Percentiles rank a stretch among this genome's conserved stretches.
Evolutionary conservation across 2,797 vertebrate species (phyloP).

Genomic region (Liparis tanakae): DNA sequence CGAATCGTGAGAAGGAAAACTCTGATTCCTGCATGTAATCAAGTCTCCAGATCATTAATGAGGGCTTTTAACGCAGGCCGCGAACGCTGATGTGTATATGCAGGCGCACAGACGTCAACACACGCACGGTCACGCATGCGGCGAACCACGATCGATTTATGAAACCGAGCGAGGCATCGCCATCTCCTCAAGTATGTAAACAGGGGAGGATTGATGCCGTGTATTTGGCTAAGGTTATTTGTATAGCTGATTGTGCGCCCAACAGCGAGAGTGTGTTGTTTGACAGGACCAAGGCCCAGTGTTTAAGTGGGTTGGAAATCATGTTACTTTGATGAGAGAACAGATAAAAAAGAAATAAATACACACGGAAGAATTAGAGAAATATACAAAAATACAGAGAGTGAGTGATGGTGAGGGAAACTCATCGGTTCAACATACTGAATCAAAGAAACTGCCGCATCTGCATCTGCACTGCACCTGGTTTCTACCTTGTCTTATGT

Average conservation of each 20-base stretch:
- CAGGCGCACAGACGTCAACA: slow-evolving; percentile 30
- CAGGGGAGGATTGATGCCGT: not conserved
- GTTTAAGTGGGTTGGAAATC: slow-evolving; percentile 38
- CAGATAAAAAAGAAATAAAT: slow-evolving; percentile 41
- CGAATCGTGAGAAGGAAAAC: not conserved
- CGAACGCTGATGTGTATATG: slow-evolving; percentile 10
- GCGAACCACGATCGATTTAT: slow-evolving; percentile 59
- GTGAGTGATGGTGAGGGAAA: slow-evolving; percentile 5
- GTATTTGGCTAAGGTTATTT: slow-evolving; percentile 27
- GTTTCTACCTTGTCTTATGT: slow-evolving; percentile 25
- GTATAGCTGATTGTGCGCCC: slow-evolving; percentile 23
- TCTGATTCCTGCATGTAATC: slow-evolving; percentile 41
- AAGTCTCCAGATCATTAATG: slow-evolving; percentile 44
- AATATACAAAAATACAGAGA: slow-evolving; percentile 22
- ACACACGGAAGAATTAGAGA: not conserved
- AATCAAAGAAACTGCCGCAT: slow-evolving; percentile 11
- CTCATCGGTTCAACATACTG: slow-evolving; percentile 1
- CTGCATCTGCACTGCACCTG: slow-evolving; percentile 57
- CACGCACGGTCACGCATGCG: slow-evolving; percentile 14
- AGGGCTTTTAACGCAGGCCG: slow-evolving; percentile 32
- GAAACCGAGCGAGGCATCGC: slow-evolving; percentile 55
- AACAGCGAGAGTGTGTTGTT: slow-evolving; percentile 30
- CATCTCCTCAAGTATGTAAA: slow-evolving; percentile 71
- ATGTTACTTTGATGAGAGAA: slow-evolving; percentile 18
- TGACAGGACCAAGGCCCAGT: slow-evolving; percentile 1